These are phyloP conservation scores for Lottia gigantea DNA, from an alignment of 2,888 invertebrate species.

Conservation along the genomic window DNA sequence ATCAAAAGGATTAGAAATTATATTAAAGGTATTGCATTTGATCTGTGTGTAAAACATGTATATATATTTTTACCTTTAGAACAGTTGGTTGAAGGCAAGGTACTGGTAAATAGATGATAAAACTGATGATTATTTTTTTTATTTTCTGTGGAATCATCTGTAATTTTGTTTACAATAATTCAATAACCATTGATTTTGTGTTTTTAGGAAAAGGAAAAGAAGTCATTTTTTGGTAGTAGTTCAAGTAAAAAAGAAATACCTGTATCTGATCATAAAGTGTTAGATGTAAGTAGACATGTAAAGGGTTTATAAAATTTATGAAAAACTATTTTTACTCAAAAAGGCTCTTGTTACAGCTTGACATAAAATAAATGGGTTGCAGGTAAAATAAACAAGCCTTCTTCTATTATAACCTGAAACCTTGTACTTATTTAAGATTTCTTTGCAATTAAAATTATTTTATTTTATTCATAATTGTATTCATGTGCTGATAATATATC, in stretches of 20 bases:
- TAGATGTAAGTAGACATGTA: conserved; percentile 47
- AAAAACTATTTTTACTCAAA: background rate
- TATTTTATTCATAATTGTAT: no score
- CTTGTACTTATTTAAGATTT: background rate
- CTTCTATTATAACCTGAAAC: no score
- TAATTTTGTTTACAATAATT: background rate
- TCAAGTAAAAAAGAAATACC: conserved; percentile 60
- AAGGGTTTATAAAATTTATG: no score
- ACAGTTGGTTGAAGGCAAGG: no score
- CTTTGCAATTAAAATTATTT: no score
- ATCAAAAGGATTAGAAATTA: conserved; percentile 76
- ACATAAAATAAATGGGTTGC: background rate
- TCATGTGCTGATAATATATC: no score
- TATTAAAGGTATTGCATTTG: conserved; percentile 56
- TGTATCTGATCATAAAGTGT: conserved; percentile 49
- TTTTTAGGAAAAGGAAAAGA: conserved; percentile 61
- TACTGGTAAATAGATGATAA: no score
- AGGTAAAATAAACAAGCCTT: no score
- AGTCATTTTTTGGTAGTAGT: conserved; percentile 57
- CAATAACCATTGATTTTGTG: conserved; percentile 12
- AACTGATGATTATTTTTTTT: no score
- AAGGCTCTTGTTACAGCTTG: background rate
- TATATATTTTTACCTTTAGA: no score
- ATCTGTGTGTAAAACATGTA: no score
- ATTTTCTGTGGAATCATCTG: no score